Percentiles rank a stretch among this genome's conserved stretches.
These are phyloP conservation scores for Mastomys coucha DNA, from an alignment of 2,113 vertebrate species.

Conservation along the genomic window DNA sequence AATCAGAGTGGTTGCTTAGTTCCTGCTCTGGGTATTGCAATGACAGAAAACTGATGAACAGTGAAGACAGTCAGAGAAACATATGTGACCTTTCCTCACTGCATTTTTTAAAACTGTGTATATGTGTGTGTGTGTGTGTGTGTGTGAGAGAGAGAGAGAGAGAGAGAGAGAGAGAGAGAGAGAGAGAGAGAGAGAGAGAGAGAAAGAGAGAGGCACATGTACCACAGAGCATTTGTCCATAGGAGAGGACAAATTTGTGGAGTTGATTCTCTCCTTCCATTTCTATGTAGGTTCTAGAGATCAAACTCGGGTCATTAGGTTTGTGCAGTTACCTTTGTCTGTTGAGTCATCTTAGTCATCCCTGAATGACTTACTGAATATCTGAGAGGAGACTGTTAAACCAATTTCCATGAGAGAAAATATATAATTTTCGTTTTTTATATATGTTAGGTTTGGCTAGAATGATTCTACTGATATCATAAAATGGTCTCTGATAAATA, in stretches of 20 bases:
- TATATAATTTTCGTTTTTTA: neutral
- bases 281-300: neutral
- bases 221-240: neutral
- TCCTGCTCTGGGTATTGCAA: neutral
- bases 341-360: neutral
- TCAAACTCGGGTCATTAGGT: neutral
- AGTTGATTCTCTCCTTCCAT: neutral
- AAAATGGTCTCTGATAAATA: neutral
- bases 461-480: neutral
- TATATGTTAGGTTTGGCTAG: neutral
- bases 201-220: neutral
- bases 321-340: neutral
- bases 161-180: neutral
- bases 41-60: neutral
- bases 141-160: neutral
- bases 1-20: neutral
- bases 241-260: neutral
- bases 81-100: neutral
- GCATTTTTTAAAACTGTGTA: neutral
- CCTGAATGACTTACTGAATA: neutral
- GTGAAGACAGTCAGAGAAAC: neutral
- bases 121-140: neutral
- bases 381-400: neutral
- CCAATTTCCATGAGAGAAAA: neutral
- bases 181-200: neutral